Evolutionary conservation across 2,888 invertebrate species (phyloP), one percentile per base, ranked within the genome.

Genomic region (Blastobasis lacticolella): DNA sequence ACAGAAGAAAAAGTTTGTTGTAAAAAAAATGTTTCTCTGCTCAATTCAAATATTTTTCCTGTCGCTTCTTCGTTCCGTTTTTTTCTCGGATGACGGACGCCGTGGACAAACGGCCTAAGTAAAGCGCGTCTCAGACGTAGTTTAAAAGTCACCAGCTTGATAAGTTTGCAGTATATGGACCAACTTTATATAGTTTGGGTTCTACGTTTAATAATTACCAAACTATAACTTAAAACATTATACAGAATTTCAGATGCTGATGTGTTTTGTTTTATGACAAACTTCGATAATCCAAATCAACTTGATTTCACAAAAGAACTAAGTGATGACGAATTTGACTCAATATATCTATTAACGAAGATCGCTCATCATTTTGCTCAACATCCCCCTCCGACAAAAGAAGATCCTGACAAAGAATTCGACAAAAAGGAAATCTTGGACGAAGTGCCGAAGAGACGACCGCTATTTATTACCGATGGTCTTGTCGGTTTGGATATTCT

Each of bases 401-500:
- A 42, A 42, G 10, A 5, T 8, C 5, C 9, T 5, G 9, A 42
- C 42, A 5, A 5, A 5, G 42, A 8, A 8, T 10, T 5, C 10
- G 5, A 6, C 42, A n/a, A 8, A 0, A 42, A 42, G 4, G 6
- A 8, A 23, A 23, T 10, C 5, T n/a, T 7, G 42, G 9, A 42
- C n/a, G 9, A 8, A 9, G 9, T n/a, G 10, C 42, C 42, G 9
- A 42, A 42, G 10, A 9, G 42, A 9, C 6, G 23, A 7, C 77
- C 79, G 38, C 69, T 86, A 42, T 67, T 87, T 10, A 59, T 86
- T 47, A 64, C 73, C n/a, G 86, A 87, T 62, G 86, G 87, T 43
- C 62, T 87, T 45, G 59, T 79, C n/a, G 63, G 73, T 7, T 57
- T 86, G 51, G 75, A 84, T 58, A 77, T 86, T 55, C 48, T 87